phyloP scores from a whole-genome alignment of 1,140 invertebrate genomes.

The Leptopilina clavipes region DNA sequence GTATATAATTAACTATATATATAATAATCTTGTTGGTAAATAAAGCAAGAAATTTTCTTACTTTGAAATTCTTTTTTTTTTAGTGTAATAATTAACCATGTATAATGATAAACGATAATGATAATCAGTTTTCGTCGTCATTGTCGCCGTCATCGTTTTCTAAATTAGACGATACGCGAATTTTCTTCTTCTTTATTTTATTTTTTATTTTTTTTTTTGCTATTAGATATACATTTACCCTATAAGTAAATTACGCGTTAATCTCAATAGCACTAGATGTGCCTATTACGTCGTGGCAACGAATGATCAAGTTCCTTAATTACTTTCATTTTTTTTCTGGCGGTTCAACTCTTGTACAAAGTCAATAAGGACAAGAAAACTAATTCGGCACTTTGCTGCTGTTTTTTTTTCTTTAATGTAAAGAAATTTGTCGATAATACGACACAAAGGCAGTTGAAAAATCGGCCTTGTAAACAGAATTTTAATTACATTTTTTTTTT shows the following conservation, averaged over 20 bases:
- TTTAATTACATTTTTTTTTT: no score
- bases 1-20: no score
- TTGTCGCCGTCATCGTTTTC: constrained; percentile 56
- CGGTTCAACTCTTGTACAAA: constrained; percentile 69
- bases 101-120: constrained; percentile 56
- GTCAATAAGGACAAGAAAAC: constrained; percentile 47
- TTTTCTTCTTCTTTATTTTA: no score
- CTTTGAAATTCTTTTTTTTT: not conserved
- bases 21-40: not conserved
- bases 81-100: constrained; percentile 38
- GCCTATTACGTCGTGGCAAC: constrained; percentile 70
- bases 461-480: no score
- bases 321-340: constrained; percentile 72
- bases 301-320: constrained; percentile 70
- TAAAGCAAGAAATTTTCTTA: not conserved
- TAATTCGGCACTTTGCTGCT: constrained; percentile 32
- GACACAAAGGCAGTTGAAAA: not conserved
- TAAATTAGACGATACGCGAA: not conserved
- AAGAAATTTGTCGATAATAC: constrained; percentile 40
- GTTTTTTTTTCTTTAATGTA: constrained; percentile 26
- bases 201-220: constrained; percentile 46
- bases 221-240: constrained; percentile 60
- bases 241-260: constrained; percentile 65
- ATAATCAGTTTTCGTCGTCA: constrained; percentile 52
- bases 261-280: constrained; percentile 66